Evolutionary conservation across 1,140 invertebrate genomes (phyloP), one percentile per base, ranked within the genome.

Genomic region (Leptopilina boulardi): DNA sequence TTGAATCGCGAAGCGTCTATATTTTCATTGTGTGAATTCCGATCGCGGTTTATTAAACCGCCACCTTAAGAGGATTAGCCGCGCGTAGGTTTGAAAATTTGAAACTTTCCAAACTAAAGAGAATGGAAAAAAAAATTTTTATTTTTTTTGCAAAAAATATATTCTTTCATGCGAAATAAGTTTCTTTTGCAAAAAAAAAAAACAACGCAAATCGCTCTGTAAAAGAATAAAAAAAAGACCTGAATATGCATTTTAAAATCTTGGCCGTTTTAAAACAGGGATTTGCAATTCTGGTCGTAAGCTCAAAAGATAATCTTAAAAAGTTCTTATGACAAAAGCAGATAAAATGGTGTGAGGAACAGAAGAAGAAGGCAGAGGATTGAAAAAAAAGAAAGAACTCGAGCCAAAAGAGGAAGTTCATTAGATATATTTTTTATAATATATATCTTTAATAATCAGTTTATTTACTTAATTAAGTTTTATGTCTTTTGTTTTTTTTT

Each of bases 51-150:
- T 51, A 72, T 47, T 59, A 79, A 74, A 81, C 71, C 71, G 11
- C 74, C 66, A 66, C 74, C 70, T 74, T 77, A 79, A 81, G 74
- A 76, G 74, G 74, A 79, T 81, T 77, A 76, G 72, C 41, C 42
- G 34, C 42, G 34, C 47, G 23, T 34, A 41, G 15, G 34, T 21
- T 44, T 21, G 54, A 77, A 81, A 81, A 81, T 73, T 76, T 76
- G 38, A 79, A 75, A 72, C 54, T 56, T 38, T n/a, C 21, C 10
- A 34, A 23, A 66, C 13, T 66, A 21, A 66, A 66, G 56, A 11
- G 30, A 23, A 15, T 5, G 26, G 59, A 23, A 30, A 66, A 30
- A 30, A 11, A 34, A 4, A 34, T 34, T 34, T 3, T 34, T 34
- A 34, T 34, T 34, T n/a, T n/a, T n/a, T n/a, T n/a, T n/a, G n/a